A percentile compares a stretch with the other conserved stretches of the same genome.
These are phyloP conservation scores for Eristalis intricaria DNA, from an alignment of 2,888 invertebrate species.

Conservation along the genomic window DNA sequence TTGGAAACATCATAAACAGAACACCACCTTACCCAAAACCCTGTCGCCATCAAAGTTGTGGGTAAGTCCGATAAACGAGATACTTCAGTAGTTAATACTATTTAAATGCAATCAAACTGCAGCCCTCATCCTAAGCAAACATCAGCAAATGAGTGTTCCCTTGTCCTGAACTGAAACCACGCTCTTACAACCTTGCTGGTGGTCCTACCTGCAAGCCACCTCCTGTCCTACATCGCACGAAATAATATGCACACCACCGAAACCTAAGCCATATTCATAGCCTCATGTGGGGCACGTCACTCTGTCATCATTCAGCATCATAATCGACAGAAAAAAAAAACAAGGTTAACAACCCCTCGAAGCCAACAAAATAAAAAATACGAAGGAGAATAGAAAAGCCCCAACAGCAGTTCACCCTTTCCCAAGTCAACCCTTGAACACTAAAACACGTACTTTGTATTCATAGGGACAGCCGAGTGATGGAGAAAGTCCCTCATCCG, in stretches of 20 bases:
- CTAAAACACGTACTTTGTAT: conserved; percentile 55
- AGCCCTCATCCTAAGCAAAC: too few species aligned
- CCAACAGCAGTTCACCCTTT: conserved; percentile 39
- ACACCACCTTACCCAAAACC: too few species aligned
- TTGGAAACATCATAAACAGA: too few species aligned
- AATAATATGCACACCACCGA: background rate
- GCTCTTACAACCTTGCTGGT: background rate
- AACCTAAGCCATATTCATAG: background rate
- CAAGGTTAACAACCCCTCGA: conserved; percentile 39
- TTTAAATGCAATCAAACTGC: too few species aligned
- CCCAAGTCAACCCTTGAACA: background rate
- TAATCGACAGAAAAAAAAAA: conserved; percentile 7
- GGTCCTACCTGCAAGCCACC: background rate
- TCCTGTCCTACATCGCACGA: background rate
- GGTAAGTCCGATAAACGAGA: too few species aligned
- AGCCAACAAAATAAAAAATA: background rate
- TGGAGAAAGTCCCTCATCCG: conserved; percentile 9
- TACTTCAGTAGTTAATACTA: too few species aligned
- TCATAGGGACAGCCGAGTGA: conserved; percentile 54
- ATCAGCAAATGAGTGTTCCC: too few species aligned
- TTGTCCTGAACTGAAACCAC: too few species aligned
- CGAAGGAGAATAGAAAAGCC: background rate
- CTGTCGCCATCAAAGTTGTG: too few species aligned
- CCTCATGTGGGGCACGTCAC: background rate
- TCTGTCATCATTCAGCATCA: background rate